These are phyloP conservation scores for Danio choprae DNA, from an alignment of 2,797 vertebrate genomes.

Conservation along the genomic window DNA sequence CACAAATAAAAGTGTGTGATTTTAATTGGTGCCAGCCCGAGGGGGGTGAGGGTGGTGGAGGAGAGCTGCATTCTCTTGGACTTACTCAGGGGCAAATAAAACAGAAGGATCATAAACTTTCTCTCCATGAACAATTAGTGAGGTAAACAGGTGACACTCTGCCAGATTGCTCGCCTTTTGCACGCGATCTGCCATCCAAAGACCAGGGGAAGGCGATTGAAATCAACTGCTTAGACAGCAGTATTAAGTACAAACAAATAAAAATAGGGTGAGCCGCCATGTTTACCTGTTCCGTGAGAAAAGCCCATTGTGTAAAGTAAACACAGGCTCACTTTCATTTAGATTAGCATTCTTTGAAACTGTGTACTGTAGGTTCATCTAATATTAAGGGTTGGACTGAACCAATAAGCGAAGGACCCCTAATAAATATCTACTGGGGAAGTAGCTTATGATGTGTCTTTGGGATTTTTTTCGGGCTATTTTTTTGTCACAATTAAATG, in stretches of 20 bases:
- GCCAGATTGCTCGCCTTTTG: conserved; percentile 73
- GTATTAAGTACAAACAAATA: conserved; percentile 67
- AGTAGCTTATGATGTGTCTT: too few relatives aligned
- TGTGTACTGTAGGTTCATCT: not conserved
- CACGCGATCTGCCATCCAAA: conserved; percentile 75
- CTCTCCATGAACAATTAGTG: conserved; percentile 76
- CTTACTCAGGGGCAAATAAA: conserved; percentile 81
- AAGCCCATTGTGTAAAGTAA: conserved; percentile 41
- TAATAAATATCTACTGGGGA: too few relatives aligned
- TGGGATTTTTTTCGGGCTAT: too few relatives aligned
- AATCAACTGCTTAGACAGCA: conserved; percentile 67
- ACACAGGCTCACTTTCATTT: conserved; percentile 36
- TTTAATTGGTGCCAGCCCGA: conserved; percentile 70
- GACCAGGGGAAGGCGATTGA: conserved; percentile 53
- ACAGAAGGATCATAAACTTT: conserved; percentile 77
- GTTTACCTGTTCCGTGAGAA: conserved; percentile 56
- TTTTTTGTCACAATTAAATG: too few relatives aligned
- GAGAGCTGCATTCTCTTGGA: conserved; percentile 69
- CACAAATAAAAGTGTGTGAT: conserved; percentile 71
- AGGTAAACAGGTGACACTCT: conserved; percentile 78
- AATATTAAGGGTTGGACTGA: not conserved
- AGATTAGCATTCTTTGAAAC: conserved; percentile 7
- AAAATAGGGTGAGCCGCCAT: conserved; percentile 46
- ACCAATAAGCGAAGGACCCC: too few relatives aligned
- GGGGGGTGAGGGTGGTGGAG: conserved; percentile 30